These are phyloP conservation scores for Melinaea menophilus DNA, from an alignment of 2,888 invertebrate species.

Conservation along the genomic window DNA sequence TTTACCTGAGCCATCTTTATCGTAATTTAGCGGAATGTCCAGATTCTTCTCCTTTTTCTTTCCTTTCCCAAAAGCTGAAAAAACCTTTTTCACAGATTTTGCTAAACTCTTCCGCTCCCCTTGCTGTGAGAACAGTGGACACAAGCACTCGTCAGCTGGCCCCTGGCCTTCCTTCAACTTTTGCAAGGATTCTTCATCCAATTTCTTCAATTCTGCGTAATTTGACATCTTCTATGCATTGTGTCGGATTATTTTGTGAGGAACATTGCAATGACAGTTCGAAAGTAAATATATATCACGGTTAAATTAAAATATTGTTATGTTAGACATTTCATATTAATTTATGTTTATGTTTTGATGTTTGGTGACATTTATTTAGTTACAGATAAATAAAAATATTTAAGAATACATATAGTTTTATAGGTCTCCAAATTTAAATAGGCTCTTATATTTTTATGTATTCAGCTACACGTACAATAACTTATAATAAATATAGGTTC, in stretches of 20 bases:
- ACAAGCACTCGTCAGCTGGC: conserved; percentile 49
- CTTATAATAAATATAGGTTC: too few relatives aligned
- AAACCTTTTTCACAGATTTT: conserved; percentile 46
- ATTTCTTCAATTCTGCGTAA: conserved; percentile 43
- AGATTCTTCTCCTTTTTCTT: conserved; percentile 26
- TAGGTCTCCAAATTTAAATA: neutral
- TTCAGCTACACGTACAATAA: too few relatives aligned
- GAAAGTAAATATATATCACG: too few relatives aligned
- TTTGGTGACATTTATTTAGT: neutral
- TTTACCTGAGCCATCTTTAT: conserved; percentile 37
- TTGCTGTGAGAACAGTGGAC: conserved; percentile 42
- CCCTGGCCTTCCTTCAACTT: conserved; percentile 45
- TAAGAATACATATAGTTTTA: neutral
- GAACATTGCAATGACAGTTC: too few relatives aligned
- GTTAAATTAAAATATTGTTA: too few relatives aligned
- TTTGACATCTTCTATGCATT: conserved; percentile 22
- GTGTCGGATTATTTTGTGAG: neutral
- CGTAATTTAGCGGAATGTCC: conserved; percentile 38
- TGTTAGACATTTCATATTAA: neutral
- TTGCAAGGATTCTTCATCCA: conserved; percentile 45
- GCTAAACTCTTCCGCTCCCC: conserved; percentile 37
- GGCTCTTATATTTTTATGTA: too few relatives aligned
- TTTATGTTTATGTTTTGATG: neutral
- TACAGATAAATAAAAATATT: neutral
- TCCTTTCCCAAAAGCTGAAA: conserved; percentile 35